phyloP scores from a whole-genome alignment of 2,797 vertebrate genomes.

The Otus scops region DNA sequence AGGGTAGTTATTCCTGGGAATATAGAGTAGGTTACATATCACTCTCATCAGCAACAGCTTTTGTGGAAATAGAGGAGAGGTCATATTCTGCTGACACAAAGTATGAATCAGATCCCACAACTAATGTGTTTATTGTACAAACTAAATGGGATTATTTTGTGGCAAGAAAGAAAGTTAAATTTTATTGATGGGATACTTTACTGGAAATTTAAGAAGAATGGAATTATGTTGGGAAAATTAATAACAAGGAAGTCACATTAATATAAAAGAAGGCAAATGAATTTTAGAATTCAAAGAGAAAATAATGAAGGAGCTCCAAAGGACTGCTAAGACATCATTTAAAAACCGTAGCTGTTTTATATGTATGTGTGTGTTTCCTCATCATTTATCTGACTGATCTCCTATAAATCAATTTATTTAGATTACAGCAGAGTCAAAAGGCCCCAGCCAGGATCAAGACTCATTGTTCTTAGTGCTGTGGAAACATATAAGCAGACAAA shows the following conservation, averaged over 20 bases:
- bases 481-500: slow-evolving; percentile 44
- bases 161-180: neutral
- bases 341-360: neutral
- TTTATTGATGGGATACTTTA: neutral
- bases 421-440: slow-evolving; percentile 43
- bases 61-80: neutral
- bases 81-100: neutral
- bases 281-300: neutral
- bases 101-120: neutral
- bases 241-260: neutral
- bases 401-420: slow-evolving; percentile 55
- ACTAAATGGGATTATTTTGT: neutral
- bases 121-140: neutral
- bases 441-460: slow-evolving; percentile 20
- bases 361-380: neutral
- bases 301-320: neutral
- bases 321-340: neutral
- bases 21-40: neutral
- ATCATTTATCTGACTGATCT: slow-evolving; percentile 35
- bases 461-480: slow-evolving; percentile 22
- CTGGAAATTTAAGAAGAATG: neutral
- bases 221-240: neutral
- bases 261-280: neutral
- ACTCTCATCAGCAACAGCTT: neutral
- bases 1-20: neutral